Evolutionary conservation across 2,888 invertebrate species (phyloP).

Genomic region (Acleris sparsana): DNA sequence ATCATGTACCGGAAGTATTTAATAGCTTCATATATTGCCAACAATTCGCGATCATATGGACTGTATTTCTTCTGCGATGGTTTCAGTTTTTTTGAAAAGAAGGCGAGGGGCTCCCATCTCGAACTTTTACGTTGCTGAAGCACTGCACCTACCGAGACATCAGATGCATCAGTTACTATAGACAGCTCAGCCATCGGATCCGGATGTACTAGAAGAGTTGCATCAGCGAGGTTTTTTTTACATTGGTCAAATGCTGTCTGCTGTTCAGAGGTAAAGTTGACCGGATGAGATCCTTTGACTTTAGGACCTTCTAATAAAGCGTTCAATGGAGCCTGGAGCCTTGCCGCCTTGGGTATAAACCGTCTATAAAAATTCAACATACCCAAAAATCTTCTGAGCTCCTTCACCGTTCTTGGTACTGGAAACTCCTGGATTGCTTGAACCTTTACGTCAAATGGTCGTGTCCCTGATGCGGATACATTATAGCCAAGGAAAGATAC

Average conservation of each 20-base stretch:
- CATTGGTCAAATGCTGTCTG: constrained; percentile 4
- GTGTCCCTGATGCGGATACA: not conserved
- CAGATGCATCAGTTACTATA: constrained; percentile 7
- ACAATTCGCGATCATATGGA: constrained; percentile 21
- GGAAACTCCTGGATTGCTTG: constrained; percentile 31
- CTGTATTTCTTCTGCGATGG: constrained; percentile 11
- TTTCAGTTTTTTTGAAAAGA: constrained; percentile 15
- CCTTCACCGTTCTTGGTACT: constrained; percentile 38
- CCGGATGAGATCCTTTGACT: constrained; percentile 2
- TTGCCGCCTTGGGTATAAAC: constrained; percentile 38
- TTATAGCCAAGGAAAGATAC: constrained; percentile 17
- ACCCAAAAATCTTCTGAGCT: constrained; percentile 41
- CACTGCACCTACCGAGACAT: constrained; percentile 3
- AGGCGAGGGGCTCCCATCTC: constrained; percentile 14
- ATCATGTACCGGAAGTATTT: constrained; percentile 16
- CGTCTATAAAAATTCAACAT: constrained; percentile 43
- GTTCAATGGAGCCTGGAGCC: constrained; percentile 37
- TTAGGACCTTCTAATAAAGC: not conserved
- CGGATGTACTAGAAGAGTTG: constrained; percentile 10
- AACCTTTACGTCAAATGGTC: constrained; percentile 1
- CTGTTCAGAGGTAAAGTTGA: constrained; percentile 1
- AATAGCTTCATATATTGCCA: constrained; percentile 18
- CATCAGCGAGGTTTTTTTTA: not conserved
- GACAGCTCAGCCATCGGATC: constrained; percentile 6
- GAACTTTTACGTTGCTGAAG: not conserved